These are phyloP conservation scores for Mythimna ferrago DNA, from an alignment of 2,888 invertebrate species.

Conservation along the genomic window DNA sequence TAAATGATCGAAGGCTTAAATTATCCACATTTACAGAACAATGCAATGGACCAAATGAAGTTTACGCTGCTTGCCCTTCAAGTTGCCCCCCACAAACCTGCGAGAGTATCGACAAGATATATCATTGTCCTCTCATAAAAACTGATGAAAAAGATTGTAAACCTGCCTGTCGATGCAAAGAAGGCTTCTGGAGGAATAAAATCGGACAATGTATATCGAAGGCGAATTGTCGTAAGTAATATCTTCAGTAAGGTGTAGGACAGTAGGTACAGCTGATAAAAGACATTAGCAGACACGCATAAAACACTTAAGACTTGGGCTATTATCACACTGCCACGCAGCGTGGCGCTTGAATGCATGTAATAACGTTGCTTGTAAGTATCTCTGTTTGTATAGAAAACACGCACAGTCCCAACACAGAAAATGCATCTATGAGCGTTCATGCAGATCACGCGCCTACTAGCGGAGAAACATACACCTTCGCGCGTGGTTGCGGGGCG, in stretches of 20 bases:
- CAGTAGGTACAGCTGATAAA: not conserved
- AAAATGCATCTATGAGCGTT: no score
- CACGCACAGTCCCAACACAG: no score
- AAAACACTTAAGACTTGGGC: not conserved
- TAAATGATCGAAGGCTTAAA: not conserved
- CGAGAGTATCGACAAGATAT: constrained; percentile 50
- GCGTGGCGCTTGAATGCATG: no score
- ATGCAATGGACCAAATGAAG: not conserved
- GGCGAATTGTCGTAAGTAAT: constrained; percentile 63
- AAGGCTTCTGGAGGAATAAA: constrained; percentile 66
- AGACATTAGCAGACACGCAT: not conserved
- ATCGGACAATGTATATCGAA: constrained; percentile 63
- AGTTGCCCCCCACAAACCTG: constrained; percentile 69
- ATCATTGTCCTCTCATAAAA: constrained; percentile 42
- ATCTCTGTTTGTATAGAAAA: no score
- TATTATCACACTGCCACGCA: no score
- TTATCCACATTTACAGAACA: not conserved
- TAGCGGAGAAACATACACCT: no score
- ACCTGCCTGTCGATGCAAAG: constrained; percentile 68
- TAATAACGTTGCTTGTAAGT: no score
- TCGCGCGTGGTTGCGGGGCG: no score
- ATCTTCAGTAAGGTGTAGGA: no score
- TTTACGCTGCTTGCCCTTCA: constrained; percentile 37
- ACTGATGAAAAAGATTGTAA: constrained; percentile 19
- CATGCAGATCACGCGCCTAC: no score